Conservation (phyloP, 64 coral and sea anemone species). For the Hydrozoanthus tunicans region DNA sequence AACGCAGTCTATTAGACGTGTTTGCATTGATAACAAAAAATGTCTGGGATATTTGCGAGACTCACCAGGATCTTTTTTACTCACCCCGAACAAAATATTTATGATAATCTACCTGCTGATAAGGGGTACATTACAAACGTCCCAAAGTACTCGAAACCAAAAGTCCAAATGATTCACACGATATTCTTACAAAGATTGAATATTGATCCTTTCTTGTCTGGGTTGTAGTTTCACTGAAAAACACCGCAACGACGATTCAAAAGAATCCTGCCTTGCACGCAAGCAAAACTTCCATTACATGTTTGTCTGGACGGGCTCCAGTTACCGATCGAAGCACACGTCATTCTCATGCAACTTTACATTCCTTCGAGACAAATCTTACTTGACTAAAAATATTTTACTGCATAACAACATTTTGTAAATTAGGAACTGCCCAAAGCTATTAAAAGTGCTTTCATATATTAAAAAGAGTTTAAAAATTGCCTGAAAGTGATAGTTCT, state of each 20-base stretch:
- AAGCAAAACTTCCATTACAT: not conserved
- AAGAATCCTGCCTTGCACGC: conserved; percentile 6
- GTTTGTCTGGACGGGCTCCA: conserved; percentile 10
- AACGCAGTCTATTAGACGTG: conserved; percentile 29
- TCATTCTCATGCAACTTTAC: not conserved
- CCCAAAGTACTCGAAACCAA: too few relatives aligned
- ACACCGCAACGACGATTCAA: too few relatives aligned
- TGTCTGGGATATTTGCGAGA: not conserved
- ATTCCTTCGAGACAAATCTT: conserved; percentile 45
- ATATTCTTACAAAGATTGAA: too few relatives aligned
- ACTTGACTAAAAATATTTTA: conserved; percentile 7
- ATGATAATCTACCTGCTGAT: not conserved
- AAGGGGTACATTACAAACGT: too few relatives aligned
- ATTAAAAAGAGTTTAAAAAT: too few relatives aligned
- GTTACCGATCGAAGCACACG: not conserved
- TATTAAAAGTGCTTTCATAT: too few relatives aligned
- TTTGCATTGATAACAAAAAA: not conserved
- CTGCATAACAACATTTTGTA: too few relatives aligned
- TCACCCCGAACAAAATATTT: not conserved
- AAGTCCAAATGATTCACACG: not conserved
- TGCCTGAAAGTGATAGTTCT: too few relatives aligned
- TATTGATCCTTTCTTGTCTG: too few relatives aligned
- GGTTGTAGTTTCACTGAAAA: not conserved
- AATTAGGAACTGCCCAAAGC: not conserved
- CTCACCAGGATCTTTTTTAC: not conserved